Base-by-base conservation (phyloP, 2,113 vertebrate genomes). In the Crypturellus undulatus region DNA sequence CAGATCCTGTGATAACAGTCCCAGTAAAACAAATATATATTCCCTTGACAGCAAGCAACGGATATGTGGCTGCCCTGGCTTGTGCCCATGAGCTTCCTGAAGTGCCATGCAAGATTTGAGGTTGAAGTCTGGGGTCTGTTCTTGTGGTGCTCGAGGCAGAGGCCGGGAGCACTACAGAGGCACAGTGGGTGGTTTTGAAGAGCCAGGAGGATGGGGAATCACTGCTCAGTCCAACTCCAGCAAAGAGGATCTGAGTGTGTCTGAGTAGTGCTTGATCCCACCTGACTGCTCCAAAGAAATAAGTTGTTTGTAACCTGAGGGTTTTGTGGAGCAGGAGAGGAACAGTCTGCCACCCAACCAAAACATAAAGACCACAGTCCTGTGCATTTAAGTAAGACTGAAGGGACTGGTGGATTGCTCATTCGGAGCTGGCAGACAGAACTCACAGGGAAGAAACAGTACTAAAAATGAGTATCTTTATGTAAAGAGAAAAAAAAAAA, bases 361-460 rank as follows among this genome's bases (percentile, higher is more conserved):
- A 64, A 79, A 32, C 76, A 71, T 19, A 36, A 64, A 54, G 58
- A 51, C 22, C 15, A 34, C 17, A 24, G 47, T 25, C 26, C 24
- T 38, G 47, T 81, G 79, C 85, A 76, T 58, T 94, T 34, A 58
- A 43, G 60, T 64, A 52, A 84, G 88, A 83, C 76, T 79, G 83
- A 93, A 96, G 88, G 69, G 85, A 80, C 58, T 83, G 95, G 72
- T 86, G 60, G 88, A 20, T n/a, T 36, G 85, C 79, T 90, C 90
- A 32, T 40, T 79, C 69, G 79, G 54, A 92, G 70, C 67, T 67
- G 67, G 24, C 77, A 69, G 77, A 79, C 43, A 43, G 81, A 72
- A 28, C n/a, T 93, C 72, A 25, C 9, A 3, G 17, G 30, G n/a
- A 90, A 80, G 76, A 84, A 86, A 69, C 43, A 65, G 54, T 76